phyloP scores from a whole-genome alignment of 2,113 vertebrate species.

The Scomber scombrus region DNA sequence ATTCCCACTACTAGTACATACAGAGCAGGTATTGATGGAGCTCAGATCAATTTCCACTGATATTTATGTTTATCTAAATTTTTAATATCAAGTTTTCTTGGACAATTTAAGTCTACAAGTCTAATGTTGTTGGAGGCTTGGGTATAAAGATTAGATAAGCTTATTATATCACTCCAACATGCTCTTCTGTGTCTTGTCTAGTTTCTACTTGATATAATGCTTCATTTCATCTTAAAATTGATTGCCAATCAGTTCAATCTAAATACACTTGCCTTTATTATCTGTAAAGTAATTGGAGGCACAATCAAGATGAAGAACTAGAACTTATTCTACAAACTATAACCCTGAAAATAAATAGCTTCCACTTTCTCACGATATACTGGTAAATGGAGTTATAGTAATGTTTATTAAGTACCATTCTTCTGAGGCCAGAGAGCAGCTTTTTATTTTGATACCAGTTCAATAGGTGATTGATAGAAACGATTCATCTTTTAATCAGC shows the following conservation, averaged over 20 bases:
- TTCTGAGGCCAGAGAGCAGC: slow-evolving; percentile 9
- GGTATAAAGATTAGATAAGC: neutral
- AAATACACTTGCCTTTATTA: neutral
- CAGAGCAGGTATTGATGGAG: neutral
- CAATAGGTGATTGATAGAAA: slow-evolving; percentile 27
- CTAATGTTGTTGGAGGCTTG: neutral
- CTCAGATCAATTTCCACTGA: neutral
- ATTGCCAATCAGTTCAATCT: neutral
- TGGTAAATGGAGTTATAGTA: slow-evolving; percentile 15
- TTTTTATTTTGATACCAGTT: slow-evolving; percentile 46
- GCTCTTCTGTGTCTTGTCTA: neutral
- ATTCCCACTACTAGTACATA: too few relatives aligned
- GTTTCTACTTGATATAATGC: neutral
- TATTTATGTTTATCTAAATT: neutral
- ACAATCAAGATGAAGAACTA: neutral
- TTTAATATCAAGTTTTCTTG: neutral
- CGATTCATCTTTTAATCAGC: slow-evolving; percentile 27
- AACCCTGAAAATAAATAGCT: neutral
- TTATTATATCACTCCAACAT: neutral
- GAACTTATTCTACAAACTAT: slow-evolving; percentile 11
- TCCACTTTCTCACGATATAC: neutral
- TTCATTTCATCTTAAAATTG: neutral
- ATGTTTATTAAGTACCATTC: slow-evolving; percentile 10
- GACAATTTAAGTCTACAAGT: neutral
- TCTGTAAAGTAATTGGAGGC: neutral